These are phyloP conservation scores for Chloebia gouldiae DNA, from an alignment of 2,113 vertebrate genomes.

Conservation along the genomic window DNA sequence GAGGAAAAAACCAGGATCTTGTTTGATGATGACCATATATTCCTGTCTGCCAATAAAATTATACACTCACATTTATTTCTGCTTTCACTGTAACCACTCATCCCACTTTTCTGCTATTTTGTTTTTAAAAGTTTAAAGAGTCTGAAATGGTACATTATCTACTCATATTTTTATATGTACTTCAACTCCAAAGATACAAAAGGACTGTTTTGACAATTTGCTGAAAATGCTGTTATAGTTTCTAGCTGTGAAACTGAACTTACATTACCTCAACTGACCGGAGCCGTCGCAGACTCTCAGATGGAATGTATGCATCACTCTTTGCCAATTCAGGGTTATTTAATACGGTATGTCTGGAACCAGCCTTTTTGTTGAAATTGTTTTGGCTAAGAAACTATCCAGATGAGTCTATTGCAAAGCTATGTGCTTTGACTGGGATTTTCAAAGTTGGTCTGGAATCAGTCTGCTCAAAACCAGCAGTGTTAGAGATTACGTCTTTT, in stretches of 20 bases:
- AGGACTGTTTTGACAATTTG: slow-evolving; percentile 4
- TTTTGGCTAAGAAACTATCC: slow-evolving; percentile 65
- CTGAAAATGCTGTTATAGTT: slow-evolving; percentile 8
- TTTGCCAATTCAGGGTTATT: slow-evolving; percentile 71
- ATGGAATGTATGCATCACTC: slow-evolving; percentile 65
- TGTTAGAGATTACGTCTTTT: slow-evolving; percentile 1
- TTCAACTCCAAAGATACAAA: background rate
- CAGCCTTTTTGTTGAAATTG: slow-evolving; percentile 61
- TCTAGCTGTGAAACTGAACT: slow-evolving; percentile 50
- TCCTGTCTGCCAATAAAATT: slow-evolving; percentile 31
- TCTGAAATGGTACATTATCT: background rate
- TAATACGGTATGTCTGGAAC: slow-evolving; percentile 71
- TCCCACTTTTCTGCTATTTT: background rate
- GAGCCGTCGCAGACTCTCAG: slow-evolving; percentile 24
- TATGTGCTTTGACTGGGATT: slow-evolving; percentile 65
- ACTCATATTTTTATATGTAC: background rate
- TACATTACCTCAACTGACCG: slow-evolving; percentile 70
- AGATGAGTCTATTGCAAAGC: slow-evolving; percentile 61
- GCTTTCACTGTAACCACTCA: background rate
- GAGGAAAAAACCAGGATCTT: background rate
- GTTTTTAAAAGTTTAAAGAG: background rate
- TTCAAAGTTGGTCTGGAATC: slow-evolving; percentile 19
- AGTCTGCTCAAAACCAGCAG: background rate
- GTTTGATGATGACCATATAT: background rate
- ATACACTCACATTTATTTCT: slow-evolving; percentile 16